Evolutionary conservation across 2,797 vertebrate genomes (phyloP).

Genomic region (Notolepis coatsorum): DNA sequence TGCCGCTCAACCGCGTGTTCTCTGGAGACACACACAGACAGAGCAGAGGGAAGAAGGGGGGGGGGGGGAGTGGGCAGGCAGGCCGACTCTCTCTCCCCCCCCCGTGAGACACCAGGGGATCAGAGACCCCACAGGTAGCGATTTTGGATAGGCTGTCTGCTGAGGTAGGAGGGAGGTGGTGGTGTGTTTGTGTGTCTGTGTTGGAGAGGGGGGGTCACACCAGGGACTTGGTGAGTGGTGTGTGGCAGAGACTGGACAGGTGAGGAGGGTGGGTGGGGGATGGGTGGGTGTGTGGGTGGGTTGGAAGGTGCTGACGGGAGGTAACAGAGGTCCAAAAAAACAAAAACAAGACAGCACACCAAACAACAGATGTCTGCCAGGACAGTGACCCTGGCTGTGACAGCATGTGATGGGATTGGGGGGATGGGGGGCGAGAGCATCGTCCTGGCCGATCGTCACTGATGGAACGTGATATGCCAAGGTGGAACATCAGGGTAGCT

Average conservation of each 20-base stretch:
- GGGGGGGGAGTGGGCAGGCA: constrained; percentile 41
- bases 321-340: constrained; percentile 42
- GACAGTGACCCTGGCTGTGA: constrained; percentile 59
- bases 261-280: constrained; percentile 54
- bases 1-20: constrained; percentile 94
- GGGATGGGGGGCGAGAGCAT: constrained; percentile 15
- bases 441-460: constrained; percentile 47
- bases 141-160: constrained; percentile 42
- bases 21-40: constrained; percentile 87
- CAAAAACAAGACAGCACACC: constrained; percentile 39
- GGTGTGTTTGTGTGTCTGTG: background rate
- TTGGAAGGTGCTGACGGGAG: constrained; percentile 21
- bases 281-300: background rate
- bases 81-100: constrained; percentile 16
- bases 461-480: constrained; percentile 38
- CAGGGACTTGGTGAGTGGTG: constrained; percentile 39
- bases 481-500: too few species aligned
- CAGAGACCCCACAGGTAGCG: constrained; percentile 16
- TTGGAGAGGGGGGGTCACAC: constrained; percentile 32
- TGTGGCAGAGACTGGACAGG: constrained; percentile 51
- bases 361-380: constrained; percentile 61
- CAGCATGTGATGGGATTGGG: constrained; percentile 55
- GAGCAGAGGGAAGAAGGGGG: constrained; percentile 55
- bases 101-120: background rate
- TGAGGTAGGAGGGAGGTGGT: constrained; percentile 33